Evolutionary conservation across 2,888 invertebrate genomes (phyloP).

Genomic region (Euplagia quadripunctaria): DNA sequence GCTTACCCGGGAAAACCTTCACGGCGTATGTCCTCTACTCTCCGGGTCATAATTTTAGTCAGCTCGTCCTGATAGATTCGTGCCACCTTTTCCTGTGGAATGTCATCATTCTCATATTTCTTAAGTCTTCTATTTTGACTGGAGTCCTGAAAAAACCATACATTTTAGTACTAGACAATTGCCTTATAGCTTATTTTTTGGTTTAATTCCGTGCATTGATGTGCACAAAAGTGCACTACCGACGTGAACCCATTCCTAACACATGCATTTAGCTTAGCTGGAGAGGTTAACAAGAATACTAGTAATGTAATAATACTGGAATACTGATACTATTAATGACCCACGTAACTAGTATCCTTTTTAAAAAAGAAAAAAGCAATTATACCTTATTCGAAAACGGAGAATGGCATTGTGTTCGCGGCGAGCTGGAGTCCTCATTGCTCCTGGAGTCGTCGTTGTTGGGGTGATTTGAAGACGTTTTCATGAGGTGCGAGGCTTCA

Average conservation of each 20-base stretch:
- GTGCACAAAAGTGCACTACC: too few species aligned
- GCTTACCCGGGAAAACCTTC: conserved; percentile 94
- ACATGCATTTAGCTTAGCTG: too few species aligned
- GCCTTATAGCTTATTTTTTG: background rate
- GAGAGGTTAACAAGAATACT: too few species aligned
- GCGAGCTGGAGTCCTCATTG: conserved; percentile 94
- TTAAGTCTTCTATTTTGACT: conserved; percentile 92
- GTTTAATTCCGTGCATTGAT: too few species aligned
- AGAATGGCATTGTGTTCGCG: conserved; percentile 92
- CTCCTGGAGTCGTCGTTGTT: conserved; percentile 89
- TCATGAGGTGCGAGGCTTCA: conserved; percentile 97
- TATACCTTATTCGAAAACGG: conserved; percentile 92
- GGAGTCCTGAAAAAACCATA: conserved; percentile 80
- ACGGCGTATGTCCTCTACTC: conserved; percentile 91
- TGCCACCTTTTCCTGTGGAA: conserved; percentile 98
- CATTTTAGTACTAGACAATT: conserved; percentile 1
- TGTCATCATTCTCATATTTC: conserved; percentile 97
- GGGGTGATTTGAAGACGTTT: conserved; percentile 85
- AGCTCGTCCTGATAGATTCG: conserved; percentile 98
- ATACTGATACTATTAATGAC: too few species aligned
- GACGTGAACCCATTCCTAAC: too few species aligned
- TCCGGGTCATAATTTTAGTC: conserved; percentile 95
- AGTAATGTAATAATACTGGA: too few species aligned
- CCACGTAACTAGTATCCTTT: too few species aligned
- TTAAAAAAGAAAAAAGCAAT: conserved; percentile 44